phyloP scores from a whole-genome alignment of 37 sponge, comb jelly and placozoan genomes.

The Beroe forskalii region DNA sequence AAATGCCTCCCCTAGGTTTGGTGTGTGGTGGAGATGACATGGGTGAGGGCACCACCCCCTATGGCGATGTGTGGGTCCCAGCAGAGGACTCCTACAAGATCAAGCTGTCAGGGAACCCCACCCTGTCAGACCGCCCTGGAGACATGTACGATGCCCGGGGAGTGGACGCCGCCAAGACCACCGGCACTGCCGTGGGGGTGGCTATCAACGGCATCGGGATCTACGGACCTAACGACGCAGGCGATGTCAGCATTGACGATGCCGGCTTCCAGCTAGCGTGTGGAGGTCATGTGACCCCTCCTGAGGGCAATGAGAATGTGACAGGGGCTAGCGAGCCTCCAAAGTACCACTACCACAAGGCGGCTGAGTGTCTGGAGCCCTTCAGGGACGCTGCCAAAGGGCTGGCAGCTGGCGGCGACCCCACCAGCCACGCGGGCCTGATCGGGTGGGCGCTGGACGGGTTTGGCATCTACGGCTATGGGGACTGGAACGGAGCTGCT shows the following conservation, averaged over 20 bases:
- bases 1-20: too few species aligned
- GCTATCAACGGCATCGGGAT: constrained; percentile 21
- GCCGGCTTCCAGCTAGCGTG: background rate
- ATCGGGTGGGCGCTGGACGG: constrained; percentile 32
- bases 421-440: background rate
- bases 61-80: constrained; percentile 44
- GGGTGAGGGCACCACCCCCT: background rate
- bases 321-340: background rate
- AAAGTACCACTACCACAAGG: constrained; percentile 34
- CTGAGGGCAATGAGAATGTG: background rate
- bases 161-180: background rate
- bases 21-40: background rate
- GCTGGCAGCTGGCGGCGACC: background rate
- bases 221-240: background rate
- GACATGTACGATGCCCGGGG: background rate
- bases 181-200: background rate
- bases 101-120: constrained; percentile 3
- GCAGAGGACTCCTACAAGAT: background rate
- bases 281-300: constrained; percentile 36
- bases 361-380: background rate
- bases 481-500: background rate
- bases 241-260: constrained; percentile 1
- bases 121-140: background rate
- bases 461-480: constrained; percentile 16
- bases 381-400: background rate